A percentile compares a stretch with the other conserved stretches of the same genome.
These are phyloP conservation scores for Chaenocephalus aceratus DNA, from an alignment of 2,113 vertebrate species.

Conservation along the genomic window DNA sequence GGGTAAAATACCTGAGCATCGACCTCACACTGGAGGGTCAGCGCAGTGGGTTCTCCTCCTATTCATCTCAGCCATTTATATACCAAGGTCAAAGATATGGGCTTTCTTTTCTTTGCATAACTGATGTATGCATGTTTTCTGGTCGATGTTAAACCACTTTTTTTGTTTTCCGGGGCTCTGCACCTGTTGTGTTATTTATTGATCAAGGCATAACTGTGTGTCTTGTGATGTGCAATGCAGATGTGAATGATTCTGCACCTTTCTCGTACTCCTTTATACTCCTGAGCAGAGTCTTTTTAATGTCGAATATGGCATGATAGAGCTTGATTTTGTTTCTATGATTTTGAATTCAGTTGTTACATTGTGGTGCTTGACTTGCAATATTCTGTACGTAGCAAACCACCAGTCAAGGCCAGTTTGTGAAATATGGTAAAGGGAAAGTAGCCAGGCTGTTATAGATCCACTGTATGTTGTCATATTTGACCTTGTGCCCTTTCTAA, in stretches of 20 bases:
- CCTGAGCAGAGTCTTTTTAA: constrained; percentile 2
- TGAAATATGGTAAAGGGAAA: constrained; percentile 23
- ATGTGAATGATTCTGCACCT: neutral
- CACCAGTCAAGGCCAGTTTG: constrained; percentile 18
- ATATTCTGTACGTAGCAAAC: constrained; percentile 39
- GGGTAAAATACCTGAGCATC: constrained; percentile 78
- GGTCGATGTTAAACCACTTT: constrained; percentile 17
- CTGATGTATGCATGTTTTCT: constrained; percentile 6
- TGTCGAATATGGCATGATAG: neutral
- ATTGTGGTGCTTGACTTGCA: constrained; percentile 26
- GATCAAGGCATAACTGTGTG: neutral
- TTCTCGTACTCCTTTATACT: neutral
- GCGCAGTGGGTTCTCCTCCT: constrained; percentile 81
- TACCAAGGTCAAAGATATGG: constrained; percentile 64
- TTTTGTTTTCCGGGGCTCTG: constrained; percentile 11
- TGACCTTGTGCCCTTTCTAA: constrained; percentile 52
- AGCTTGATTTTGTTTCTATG: neutral
- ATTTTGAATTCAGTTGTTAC: neutral
- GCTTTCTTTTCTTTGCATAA: constrained; percentile 10
- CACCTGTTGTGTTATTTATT: constrained; percentile 14
- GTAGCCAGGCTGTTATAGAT: constrained; percentile 30
- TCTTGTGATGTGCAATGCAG: constrained; percentile 30
- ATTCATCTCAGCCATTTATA: constrained; percentile 84
- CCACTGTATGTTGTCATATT: constrained; percentile 31
- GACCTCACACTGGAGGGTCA: constrained; percentile 70